phyloP scores from a whole-genome alignment of 2,888 invertebrate species.

The Vanessa cardui region DNA sequence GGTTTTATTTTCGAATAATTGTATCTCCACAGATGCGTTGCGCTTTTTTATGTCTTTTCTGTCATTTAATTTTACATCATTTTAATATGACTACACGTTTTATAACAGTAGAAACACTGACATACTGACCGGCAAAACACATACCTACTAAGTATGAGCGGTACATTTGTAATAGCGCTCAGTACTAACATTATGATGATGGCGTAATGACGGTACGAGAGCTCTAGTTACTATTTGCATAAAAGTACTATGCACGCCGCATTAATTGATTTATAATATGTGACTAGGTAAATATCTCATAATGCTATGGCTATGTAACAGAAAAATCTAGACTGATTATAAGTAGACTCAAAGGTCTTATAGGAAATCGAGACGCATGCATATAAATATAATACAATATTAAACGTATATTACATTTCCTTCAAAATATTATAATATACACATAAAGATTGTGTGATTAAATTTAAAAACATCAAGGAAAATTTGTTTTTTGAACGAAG shows the following conservation, averaged over 20 bases:
- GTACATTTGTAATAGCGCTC: conserved; percentile 5
- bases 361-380: neutral
- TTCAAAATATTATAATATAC: no score
- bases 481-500: no score
- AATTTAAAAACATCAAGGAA: no score
- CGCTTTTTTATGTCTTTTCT: no score
- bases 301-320: neutral
- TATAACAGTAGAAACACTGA: neutral
- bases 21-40: no score
- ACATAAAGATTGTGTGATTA: no score
- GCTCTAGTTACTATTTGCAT: conserved; percentile 21
- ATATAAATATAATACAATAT: no score
- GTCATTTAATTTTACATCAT: no score
- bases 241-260: conserved; percentile 10
- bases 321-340: conserved; percentile 18
- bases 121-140: neutral
- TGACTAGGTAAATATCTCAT: neutral
- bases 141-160: neutral
- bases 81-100: no score
- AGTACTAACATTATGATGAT: conserved; percentile 19
- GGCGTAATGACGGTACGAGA: conserved; percentile 19
- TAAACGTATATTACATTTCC: no score
- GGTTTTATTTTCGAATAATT: no score
- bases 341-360: conserved; percentile 12
- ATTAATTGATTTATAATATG: conserved; percentile 15